Evolutionary conservation across 2,797 vertebrate species (phyloP).

Genomic region (Poliocrania exsul): DNA sequence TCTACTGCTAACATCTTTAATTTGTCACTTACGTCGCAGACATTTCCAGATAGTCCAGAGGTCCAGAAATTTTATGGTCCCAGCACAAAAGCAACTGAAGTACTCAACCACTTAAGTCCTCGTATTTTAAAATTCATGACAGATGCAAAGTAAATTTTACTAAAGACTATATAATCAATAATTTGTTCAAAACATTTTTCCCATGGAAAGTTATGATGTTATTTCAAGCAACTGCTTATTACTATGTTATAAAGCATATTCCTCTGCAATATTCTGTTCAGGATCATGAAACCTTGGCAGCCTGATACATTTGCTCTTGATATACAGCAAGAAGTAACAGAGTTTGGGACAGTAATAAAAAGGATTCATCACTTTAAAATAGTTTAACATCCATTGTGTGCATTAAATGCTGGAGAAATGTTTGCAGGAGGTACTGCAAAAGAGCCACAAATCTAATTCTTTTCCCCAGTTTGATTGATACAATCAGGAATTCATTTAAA

Average conservation of each 20-base stretch:
- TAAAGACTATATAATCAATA: conserved; percentile 65
- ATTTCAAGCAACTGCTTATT: conserved; percentile 56
- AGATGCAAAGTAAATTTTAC: conserved; percentile 64
- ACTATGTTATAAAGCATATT: conserved; percentile 40
- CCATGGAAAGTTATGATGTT: conserved; percentile 57
- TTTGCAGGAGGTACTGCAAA: conserved; percentile 56
- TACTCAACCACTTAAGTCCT: conserved; percentile 32
- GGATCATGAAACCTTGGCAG: conserved; percentile 55
- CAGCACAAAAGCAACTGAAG: conserved; percentile 32
- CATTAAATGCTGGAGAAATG: conserved; percentile 61
- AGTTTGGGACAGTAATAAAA: conserved; percentile 58
- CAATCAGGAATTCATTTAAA: conserved; percentile 73
- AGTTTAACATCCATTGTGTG: conserved; percentile 38
- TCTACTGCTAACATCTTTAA: conserved; percentile 27
- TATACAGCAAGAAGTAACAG: conserved; percentile 35
- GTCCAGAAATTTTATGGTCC: conserved; percentile 3
- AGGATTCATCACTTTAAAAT: conserved; percentile 52
- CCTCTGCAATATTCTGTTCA: conserved; percentile 47
- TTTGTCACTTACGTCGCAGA: conserved; percentile 56
- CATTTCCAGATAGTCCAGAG: conserved; percentile 32
- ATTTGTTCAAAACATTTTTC: conserved; percentile 59
- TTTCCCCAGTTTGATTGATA: conserved; percentile 48
- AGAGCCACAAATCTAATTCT: conserved; percentile 50
- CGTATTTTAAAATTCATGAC: conserved; percentile 48
- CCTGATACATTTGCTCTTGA: conserved; percentile 21